Base-by-base conservation (phyloP, 2,113 vertebrate species). In the Potamarius usumacintae region DNA sequence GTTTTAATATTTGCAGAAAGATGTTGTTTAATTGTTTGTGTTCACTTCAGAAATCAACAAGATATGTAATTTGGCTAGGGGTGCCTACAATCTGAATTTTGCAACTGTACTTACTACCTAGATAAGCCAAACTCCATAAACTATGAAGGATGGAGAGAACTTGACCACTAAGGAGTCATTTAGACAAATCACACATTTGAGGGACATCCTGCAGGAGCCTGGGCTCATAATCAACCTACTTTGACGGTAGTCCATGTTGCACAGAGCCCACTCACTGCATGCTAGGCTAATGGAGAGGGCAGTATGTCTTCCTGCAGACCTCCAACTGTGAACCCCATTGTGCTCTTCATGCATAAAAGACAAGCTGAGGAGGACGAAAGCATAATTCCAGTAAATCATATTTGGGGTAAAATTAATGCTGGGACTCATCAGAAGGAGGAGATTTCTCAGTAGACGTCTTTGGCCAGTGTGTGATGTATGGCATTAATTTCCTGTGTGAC, bases 401-500 rank as follows among this genome's bases (percentile, higher is more conserved):
- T 42, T 78, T 86, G 89, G 86, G 77, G 69, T 57, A 48, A 86
- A 89, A 88, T 89, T 86, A 86, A 87, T 80, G 82, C 76, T 82
- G 58, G 89, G 78, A 52, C 78, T 84, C 69, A 82, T 86, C 78
- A 72, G 62, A 87, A 42, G 85, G 89, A 84, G 89, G 89, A 84
- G 89, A 84, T 81, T 79, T 72, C 71, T 87, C 42, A 30, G 91
- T 87, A 84, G 88, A 91, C 88, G 78, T 88, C 88, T 90, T 87
- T 85, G 91, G 91, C 91, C 91, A 88, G 72, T 86, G 89, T 89
- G 92, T 95, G 95, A 96, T 96, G 90, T 95, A 96, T 96, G 93
- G 92, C 94, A 94, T 96, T 96, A 93, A 95, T 96, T 96, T 95
- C 93, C 92, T 90, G 93, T 91, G 91, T 95, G 95, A 94, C 95